Evolutionary conservation across 2,113 vertebrate species (phyloP).

Genomic region (Gnathonemus echidnorhynchus): DNA sequence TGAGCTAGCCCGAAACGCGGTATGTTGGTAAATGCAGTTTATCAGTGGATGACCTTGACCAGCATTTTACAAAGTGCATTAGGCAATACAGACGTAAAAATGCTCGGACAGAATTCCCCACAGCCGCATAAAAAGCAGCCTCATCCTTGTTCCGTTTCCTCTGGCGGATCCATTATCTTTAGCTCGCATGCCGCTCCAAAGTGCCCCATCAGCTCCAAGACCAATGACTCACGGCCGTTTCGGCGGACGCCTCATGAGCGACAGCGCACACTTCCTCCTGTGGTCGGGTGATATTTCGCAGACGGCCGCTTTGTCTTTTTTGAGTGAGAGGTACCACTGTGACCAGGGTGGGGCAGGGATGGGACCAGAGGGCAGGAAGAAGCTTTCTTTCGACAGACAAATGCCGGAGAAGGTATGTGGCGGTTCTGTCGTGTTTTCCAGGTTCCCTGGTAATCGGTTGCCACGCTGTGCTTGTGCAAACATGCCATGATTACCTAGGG

Average conservation of each 20-base stretch:
- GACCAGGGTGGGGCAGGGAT: not conserved
- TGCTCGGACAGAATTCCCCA: not conserved
- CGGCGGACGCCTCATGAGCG: not conserved
- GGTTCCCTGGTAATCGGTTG: constrained; percentile 33
- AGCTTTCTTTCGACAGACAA: not conserved
- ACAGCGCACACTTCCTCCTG: constrained; percentile 14
- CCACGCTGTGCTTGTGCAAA: constrained; percentile 36
- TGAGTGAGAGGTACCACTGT: not conserved
- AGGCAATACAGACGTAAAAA: not conserved
- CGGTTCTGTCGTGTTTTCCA: not conserved
- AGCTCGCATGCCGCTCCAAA: not conserved
- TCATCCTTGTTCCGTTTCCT: not conserved
- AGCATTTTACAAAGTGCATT: constrained; percentile 11
- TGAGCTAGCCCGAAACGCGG: not conserved
- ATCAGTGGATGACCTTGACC: not conserved
- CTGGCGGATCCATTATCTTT: constrained; percentile 1
- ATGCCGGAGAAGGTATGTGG: not conserved
- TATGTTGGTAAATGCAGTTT: not conserved
- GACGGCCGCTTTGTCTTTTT: not conserved
- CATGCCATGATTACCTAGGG: constrained; percentile 20
- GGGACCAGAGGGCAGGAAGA: not conserved
- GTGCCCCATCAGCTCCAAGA: not conserved
- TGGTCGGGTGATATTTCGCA: not conserved
- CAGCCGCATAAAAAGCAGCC: not conserved
- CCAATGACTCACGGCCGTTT: not conserved